Evolutionary conservation across 2,888 invertebrate species (phyloP).

Genomic region (Lingula anatina): DNA sequence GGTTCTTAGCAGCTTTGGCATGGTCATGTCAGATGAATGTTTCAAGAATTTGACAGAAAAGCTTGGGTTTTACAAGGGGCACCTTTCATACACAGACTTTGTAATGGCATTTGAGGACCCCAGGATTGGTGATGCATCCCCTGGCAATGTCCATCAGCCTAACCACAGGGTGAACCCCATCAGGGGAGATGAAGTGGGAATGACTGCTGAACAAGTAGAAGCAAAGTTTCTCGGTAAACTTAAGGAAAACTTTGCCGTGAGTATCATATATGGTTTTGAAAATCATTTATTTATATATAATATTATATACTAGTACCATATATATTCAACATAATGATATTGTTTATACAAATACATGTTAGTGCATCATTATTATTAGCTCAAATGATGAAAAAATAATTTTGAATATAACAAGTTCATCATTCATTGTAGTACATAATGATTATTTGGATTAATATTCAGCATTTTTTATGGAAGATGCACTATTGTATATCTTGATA

Average conservation of each 20-base stretch:
- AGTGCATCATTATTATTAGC: too few relatives aligned
- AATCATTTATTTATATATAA: not conserved
- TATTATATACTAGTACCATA: too few relatives aligned
- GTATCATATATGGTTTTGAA: constrained; percentile 7
- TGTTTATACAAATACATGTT: too few relatives aligned
- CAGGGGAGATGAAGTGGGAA: constrained; percentile 41
- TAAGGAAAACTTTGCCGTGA: constrained; percentile 45
- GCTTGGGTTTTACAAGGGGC: constrained; percentile 30
- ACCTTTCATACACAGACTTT: constrained; percentile 43
- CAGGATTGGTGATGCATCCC: constrained; percentile 20
- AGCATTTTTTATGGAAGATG: too few relatives aligned
- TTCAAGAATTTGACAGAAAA: constrained; percentile 33
- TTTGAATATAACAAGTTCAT: too few relatives aligned
- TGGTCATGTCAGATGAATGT: constrained; percentile 36
- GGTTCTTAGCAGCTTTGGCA: constrained; percentile 35
- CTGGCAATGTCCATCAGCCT: constrained; percentile 25
- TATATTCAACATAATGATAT: too few relatives aligned
- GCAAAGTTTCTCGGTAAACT: constrained; percentile 35
- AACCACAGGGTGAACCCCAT: constrained; percentile 45
- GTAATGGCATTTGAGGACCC: constrained; percentile 38
- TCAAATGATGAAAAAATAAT: too few relatives aligned
- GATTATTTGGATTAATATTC: too few relatives aligned
- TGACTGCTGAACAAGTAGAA: constrained; percentile 40
- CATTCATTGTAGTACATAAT: too few relatives aligned
- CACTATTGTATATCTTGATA: too few relatives aligned